A percentile compares a stretch with the other conserved stretches of the same genome.
phyloP scores from a whole-genome alignment of 64 coral and sea anemone species.

The Stylophora pistillata region DNA sequence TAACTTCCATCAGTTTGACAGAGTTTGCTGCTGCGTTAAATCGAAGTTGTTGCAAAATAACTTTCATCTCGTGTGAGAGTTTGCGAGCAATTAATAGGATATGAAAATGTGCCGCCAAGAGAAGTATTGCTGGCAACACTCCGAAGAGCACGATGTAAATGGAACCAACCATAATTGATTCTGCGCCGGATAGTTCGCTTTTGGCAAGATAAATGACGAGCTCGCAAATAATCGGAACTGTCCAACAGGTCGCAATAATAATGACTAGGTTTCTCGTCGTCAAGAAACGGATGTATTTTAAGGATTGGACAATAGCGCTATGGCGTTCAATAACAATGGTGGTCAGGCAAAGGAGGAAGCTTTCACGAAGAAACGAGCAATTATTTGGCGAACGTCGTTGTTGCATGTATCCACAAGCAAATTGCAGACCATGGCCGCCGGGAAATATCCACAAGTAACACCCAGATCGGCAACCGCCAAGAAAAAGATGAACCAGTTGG shows the following conservation, averaged over 20 bases:
- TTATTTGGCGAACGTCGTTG: background rate
- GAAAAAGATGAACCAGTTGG: slow-evolving; percentile 1
- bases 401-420: background rate
- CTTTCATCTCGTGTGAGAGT: background rate
- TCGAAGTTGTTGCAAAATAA: background rate
- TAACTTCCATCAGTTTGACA: background rate
- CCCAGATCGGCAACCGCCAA: slow-evolving; percentile 15
- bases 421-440: background rate
- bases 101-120: slow-evolving; percentile 5
- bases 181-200: background rate
- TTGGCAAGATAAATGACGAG: background rate
- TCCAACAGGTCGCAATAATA: background rate
- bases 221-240: background rate
- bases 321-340: slow-evolving; percentile 3
- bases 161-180: background rate
- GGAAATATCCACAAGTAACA: slow-evolving; percentile 16
- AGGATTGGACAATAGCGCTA: background rate
- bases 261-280: background rate
- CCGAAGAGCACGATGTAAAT: slow-evolving; percentile 15
- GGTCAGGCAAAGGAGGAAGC: background rate
- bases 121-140: background rate
- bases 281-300: slow-evolving; percentile 14
- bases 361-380: background rate
- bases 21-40: background rate
- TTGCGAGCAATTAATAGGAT: slow-evolving; percentile 5